phyloP scores from a whole-genome alignment of 1,140 invertebrate species.

The Oscheius sp. region DNA sequence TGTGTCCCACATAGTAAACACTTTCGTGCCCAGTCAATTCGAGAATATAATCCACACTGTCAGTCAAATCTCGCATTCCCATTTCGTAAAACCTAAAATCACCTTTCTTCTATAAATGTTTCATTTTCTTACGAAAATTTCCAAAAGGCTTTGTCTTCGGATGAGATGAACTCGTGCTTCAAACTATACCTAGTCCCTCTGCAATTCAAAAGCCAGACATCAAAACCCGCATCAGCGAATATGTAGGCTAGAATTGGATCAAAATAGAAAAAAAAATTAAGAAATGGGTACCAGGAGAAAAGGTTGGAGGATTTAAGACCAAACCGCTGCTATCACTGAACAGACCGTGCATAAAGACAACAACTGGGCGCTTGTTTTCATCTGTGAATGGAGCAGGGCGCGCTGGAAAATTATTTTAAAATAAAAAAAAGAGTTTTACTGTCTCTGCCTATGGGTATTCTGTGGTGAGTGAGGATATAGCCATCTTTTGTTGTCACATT shows the following conservation, averaged over 20 bases:
- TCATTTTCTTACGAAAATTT: conserved; percentile 51
- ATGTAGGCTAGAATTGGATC: conserved; percentile 65
- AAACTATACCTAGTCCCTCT: conserved; percentile 70
- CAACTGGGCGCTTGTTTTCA: conserved; percentile 34
- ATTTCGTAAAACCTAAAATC: conserved; percentile 72
- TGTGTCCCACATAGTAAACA: conserved; percentile 63
- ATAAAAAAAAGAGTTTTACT: neutral
- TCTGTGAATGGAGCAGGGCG: neutral
- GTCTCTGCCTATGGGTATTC: conserved; percentile 66
- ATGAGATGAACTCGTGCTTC: conserved; percentile 61
- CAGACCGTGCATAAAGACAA: conserved; percentile 73
- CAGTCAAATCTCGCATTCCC: conserved; percentile 71
- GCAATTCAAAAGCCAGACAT: conserved; percentile 73
- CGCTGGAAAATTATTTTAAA: neutral
- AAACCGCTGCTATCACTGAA: conserved; percentile 74
- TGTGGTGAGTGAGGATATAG: conserved; percentile 71
- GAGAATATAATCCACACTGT: conserved; percentile 70
- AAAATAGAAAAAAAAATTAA: neutral
- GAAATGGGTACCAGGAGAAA: neutral
- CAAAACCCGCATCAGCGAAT: conserved; percentile 70
- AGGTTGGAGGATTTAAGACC: conserved; percentile 69
- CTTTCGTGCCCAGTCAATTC: conserved; percentile 57
- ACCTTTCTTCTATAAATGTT: neutral
- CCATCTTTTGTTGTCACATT: conserved; percentile 71
- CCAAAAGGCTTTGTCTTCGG: conserved; percentile 58